phyloP scores from a whole-genome alignment of 2,797 vertebrate species.

The Calcarius lapponicus region DNA sequence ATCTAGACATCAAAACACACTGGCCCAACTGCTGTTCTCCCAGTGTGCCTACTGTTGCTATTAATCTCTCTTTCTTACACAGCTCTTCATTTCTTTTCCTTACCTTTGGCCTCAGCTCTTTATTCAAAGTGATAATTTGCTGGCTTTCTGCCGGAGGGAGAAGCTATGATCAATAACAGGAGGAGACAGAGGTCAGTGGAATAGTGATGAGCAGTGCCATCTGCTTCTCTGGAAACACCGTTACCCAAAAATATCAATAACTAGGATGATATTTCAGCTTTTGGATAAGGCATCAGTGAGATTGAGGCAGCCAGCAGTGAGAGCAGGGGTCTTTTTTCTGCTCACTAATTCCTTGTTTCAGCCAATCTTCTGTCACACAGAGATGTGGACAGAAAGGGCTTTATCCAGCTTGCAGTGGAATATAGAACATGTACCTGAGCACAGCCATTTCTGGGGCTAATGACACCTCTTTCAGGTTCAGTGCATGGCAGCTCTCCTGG shows the following conservation, averaged over 20 bases:
- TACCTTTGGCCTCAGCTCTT: constrained; percentile 62
- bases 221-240: constrained; percentile 31
- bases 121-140: constrained; percentile 69
- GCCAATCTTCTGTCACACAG: not conserved
- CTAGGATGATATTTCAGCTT: constrained; percentile 29
- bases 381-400: not conserved
- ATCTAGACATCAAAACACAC: constrained; percentile 38
- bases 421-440: not conserved
- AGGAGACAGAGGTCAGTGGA: constrained; percentile 50
- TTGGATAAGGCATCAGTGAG: not conserved
- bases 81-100: constrained; percentile 56
- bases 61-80: constrained; percentile 58
- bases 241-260: constrained; percentile 51
- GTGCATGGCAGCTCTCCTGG: not conserved
- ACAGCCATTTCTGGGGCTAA: not conserved
- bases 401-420: not conserved
- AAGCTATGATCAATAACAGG: constrained; percentile 67
- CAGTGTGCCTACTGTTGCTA: constrained; percentile 40
- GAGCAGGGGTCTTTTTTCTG: not conserved
- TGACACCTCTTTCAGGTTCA: not conserved
- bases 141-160: constrained; percentile 38
- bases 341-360: constrained; percentile 13
- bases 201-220: constrained; percentile 58
- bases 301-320: not conserved
- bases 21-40: constrained; percentile 44